Evolutionary conservation across 2,113 vertebrate species (phyloP), one percentile per base, ranked within the genome.

Genomic region (Kryptolebias marmoratus): DNA sequence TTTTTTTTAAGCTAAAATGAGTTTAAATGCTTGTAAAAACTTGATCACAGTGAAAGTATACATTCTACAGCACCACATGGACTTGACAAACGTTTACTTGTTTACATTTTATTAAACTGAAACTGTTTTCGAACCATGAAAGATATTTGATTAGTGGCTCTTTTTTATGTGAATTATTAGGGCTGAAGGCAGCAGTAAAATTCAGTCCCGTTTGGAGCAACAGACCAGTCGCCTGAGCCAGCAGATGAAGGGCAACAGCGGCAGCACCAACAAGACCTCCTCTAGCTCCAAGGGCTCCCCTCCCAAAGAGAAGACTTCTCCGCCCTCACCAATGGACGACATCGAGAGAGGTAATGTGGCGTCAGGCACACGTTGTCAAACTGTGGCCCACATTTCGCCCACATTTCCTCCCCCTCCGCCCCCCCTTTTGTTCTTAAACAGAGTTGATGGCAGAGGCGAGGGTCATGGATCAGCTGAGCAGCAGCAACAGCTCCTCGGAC

Each of bases 151-250:
- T 31, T 4, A 22, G 48, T 31, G 39, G 3, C 5, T 62, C 18
- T 13, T 73, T 5, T 68, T 2, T 9, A 0, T 36, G 27, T 71
- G 31, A 12, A 10, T 75, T 42, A 53, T 0, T 89, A 99, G 98
- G 87, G 95, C 96, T 64, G 97, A 98, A 87, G 97, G 98, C 75
- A 98, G 96, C 90, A 98, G 96, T 89, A 99, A 96, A 92, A 93
- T 98, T 82, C 96, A 98, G 57, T 95, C 95, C 77, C 95, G 91
- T 5, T 49, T 94, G 74, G 94, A 95, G 75, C 94, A 94, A 30
- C 94, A 94, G 79, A 94, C 92, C 42, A 91, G 73, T 32, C 90
- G 93, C 5, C 87, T 95, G 30, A 92, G 90, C 61, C 94, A 94
- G 82, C 93, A 94, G 84, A 82, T 92, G 94, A 97, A 80, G 92